Evolutionary conservation across 2,888 invertebrate species (phyloP).

Genomic region (Drosophila differens): DNA sequence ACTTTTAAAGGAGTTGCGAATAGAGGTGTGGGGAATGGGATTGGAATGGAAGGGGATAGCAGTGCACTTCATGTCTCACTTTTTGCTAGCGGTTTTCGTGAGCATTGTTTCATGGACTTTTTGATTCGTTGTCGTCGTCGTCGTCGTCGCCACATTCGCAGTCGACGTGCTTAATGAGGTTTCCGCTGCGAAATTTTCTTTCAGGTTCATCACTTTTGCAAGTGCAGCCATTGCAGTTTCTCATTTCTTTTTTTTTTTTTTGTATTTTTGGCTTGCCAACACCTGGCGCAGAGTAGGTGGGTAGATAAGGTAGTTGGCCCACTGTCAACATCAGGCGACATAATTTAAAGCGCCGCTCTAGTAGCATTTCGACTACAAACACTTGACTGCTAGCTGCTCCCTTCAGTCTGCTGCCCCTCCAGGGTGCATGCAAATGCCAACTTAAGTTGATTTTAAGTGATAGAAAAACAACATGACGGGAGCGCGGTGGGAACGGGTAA

Average conservation of each 20-base stretch:
- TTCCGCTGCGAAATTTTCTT: constrained; percentile 73
- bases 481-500: background rate
- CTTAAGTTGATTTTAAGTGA: constrained; percentile 84
- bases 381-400: constrained; percentile 59
- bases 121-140: constrained; percentile 68
- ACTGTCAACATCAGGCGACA: constrained; percentile 67
- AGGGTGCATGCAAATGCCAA: constrained; percentile 81
- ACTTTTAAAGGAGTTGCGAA: constrained; percentile 38
- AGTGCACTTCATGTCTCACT: constrained; percentile 39
- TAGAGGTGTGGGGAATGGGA: background rate
- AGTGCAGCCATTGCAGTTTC: constrained; percentile 69
- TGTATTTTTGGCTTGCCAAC: constrained; percentile 2
- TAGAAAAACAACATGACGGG: constrained; percentile 70
- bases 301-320: constrained; percentile 1
- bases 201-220: constrained; percentile 80
- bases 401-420: background rate
- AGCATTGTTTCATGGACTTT: constrained; percentile 71
- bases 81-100: constrained; percentile 58
- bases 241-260: constrained; percentile 1
- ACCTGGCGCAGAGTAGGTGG: constrained; percentile 32
- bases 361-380: constrained; percentile 77
- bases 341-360: constrained; percentile 77
- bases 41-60: background rate
- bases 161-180: constrained; percentile 79
- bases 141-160: constrained; percentile 66